Conservation (phyloP, 2,888 invertebrate genomes). For the Automeris io region DNA sequence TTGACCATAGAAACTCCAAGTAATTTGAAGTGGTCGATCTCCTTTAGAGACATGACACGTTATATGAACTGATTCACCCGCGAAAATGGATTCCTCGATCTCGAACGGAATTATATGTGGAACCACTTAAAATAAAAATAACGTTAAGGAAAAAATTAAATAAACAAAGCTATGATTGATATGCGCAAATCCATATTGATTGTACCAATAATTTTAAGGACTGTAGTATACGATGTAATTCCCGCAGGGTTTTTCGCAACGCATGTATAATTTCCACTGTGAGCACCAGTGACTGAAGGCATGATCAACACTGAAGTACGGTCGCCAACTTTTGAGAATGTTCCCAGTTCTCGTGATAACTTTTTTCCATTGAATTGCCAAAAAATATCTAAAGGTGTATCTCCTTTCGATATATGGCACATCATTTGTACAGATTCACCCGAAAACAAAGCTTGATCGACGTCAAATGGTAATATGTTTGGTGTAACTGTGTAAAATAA, state of each 20-base stretch:
- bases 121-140: constrained; percentile 50
- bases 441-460: constrained; percentile 79
- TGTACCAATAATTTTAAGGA: constrained; percentile 73
- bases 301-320: constrained; percentile 69
- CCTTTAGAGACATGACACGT: constrained; percentile 83
- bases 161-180: not conserved
- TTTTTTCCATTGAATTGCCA: constrained; percentile 79
- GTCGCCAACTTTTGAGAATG: constrained; percentile 59
- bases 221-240: constrained; percentile 62
- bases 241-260: constrained; percentile 75
- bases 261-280: constrained; percentile 78
- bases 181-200: constrained; percentile 15
- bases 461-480: constrained; percentile 80
- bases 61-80: constrained; percentile 81
- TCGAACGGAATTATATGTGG: constrained; percentile 83
- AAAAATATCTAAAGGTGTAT: constrained; percentile 79
- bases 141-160: constrained; percentile 18
- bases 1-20: constrained; percentile 82
- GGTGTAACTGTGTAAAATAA: constrained; percentile 59
- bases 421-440: constrained; percentile 79
- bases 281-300: constrained; percentile 64
- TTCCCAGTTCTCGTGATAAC: constrained; percentile 63
- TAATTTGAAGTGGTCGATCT: constrained; percentile 83
- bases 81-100: constrained; percentile 81
- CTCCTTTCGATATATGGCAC: constrained; percentile 81